Evolutionary conservation across 2,113 vertebrate species (phyloP).

Genomic region (Butorides virescens): DNA sequence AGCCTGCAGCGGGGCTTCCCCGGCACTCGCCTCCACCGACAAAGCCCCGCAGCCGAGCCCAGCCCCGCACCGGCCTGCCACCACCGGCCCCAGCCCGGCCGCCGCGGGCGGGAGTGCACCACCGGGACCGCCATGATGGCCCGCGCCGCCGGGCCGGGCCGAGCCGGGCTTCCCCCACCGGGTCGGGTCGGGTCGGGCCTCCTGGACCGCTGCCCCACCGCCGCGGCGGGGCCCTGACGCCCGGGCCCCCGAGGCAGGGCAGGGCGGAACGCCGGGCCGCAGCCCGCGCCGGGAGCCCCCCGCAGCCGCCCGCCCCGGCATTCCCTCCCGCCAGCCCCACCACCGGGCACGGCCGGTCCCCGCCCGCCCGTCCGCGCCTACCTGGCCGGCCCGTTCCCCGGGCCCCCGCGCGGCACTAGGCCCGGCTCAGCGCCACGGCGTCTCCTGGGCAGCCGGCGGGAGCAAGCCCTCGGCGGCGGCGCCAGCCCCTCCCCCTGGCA

Average conservation of each 20-base stretch:
- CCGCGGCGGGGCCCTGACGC: neutral
- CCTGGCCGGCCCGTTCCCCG: constrained; percentile 38
- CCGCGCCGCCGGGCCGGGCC: neutral
- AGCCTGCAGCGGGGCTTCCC: neutral
- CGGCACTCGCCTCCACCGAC: neutral
- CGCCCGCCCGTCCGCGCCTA: neutral
- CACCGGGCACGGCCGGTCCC: neutral
- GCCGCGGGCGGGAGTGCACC: neutral
- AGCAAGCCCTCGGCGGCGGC: constrained; percentile 71
- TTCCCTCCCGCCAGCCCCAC: neutral
- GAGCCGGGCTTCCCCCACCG: neutral
- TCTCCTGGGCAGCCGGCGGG: constrained; percentile 79
- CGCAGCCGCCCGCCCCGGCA: neutral
- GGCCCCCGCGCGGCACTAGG: constrained; percentile 72
- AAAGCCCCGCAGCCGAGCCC: neutral
- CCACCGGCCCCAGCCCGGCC: neutral
- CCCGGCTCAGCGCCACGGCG: constrained; percentile 86
- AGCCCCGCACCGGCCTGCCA: neutral
- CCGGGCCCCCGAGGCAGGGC: neutral
- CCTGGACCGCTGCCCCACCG: neutral
- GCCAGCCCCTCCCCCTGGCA: constrained; percentile 85
- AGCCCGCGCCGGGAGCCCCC: neutral
- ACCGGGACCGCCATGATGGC: constrained; percentile 2
- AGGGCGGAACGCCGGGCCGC: neutral
- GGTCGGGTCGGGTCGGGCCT: neutral